Conservation (phyloP, 1,140 invertebrate species). For the Caenorhabditis inopinata region DNA sequence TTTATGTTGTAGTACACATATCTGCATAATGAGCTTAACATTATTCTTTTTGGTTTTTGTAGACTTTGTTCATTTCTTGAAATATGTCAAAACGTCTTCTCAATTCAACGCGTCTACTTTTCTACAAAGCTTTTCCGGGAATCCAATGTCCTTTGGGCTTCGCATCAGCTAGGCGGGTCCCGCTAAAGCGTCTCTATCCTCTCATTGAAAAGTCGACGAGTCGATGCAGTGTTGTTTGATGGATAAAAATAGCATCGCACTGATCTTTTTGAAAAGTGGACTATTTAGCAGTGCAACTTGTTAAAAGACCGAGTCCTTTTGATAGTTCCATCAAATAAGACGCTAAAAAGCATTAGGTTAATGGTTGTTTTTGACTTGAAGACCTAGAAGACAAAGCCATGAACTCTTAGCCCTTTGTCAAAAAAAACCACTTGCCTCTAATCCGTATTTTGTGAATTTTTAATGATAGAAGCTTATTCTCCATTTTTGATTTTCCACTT, state of each 20-base stretch:
- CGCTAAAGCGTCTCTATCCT: background rate
- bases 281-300: background rate
- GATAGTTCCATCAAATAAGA: too few species aligned
- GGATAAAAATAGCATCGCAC: slow-evolving; percentile 5
- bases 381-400: background rate
- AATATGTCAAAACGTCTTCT: background rate
- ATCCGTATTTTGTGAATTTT: background rate
- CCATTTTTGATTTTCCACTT: slow-evolving; percentile 12
- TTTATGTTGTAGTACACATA: too few species aligned
- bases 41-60: background rate
- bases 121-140: background rate
- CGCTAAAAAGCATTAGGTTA: background rate
- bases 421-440: slow-evolving; percentile 7
- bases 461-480: background rate
- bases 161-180: background rate
- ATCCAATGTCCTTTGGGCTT: background rate
- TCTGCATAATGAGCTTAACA: too few species aligned
- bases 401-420: slow-evolving; percentile 15
- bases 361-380: background rate
- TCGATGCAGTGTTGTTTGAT: background rate
- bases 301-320: too few species aligned
- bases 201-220: background rate
- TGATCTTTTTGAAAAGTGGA: background rate
- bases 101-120: background rate
- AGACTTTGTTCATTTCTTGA: too few species aligned